Conservation (phyloP, 2,888 invertebrate species). For the Phragmatobia fuliginosa region DNA sequence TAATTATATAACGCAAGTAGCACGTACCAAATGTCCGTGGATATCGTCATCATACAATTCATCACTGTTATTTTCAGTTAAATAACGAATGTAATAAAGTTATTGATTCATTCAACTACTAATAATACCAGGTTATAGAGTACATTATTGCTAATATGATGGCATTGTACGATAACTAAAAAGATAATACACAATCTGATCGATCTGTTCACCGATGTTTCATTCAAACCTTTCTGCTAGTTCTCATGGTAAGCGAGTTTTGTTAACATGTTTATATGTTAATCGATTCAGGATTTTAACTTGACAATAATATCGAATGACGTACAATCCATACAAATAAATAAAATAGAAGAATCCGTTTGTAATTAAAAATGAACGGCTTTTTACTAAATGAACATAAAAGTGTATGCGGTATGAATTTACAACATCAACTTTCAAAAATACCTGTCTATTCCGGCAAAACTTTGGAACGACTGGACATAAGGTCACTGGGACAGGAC, state of each 20-base stretch:
- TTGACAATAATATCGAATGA: not conserved
- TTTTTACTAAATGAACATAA: too few relatives aligned
- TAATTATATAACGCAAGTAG: not conserved
- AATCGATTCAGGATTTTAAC: not conserved
- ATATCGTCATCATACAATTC: not conserved
- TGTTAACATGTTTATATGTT: not conserved
- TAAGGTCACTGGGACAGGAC: too few relatives aligned
- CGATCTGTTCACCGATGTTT: not conserved
- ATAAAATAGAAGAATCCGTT: too few relatives aligned
- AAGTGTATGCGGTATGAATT: too few relatives aligned
- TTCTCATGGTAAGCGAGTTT: not conserved
- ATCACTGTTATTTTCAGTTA: not conserved
- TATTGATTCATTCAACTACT: not conserved
- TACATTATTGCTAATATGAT: not conserved
- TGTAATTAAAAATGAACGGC: too few relatives aligned
- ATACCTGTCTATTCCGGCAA: too few relatives aligned
- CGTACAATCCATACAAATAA: too few relatives aligned
- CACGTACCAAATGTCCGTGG: not conserved
- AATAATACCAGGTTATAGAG: not conserved
- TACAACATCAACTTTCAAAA: too few relatives aligned
- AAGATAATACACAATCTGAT: not conserved
- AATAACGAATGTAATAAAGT: not conserved
- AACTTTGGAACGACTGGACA: too few relatives aligned
- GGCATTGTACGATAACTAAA: not conserved
- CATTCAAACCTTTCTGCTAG: not conserved